These are phyloP conservation scores for Seira musarum DNA, from an alignment of 2,888 invertebrate genomes.

Conservation along the genomic window DNA sequence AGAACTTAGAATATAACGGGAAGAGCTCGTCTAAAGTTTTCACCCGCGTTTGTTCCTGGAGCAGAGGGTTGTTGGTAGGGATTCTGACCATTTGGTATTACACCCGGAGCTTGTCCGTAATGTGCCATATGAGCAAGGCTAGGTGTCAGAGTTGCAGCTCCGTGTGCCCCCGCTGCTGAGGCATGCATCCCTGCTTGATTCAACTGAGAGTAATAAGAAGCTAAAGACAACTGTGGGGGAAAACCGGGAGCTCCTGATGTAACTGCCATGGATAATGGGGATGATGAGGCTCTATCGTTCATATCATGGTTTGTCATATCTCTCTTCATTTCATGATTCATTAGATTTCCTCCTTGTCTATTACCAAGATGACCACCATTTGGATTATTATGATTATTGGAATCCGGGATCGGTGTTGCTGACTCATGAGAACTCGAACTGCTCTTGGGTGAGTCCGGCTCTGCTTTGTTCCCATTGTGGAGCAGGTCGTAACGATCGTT, in stretches of 20 bases:
- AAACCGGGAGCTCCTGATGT: slow-evolving; percentile 67
- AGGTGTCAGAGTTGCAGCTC: slow-evolving; percentile 59
- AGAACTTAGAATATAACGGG: slow-evolving; percentile 86
- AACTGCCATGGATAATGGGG: slow-evolving; percentile 63
- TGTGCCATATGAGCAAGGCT: slow-evolving; percentile 68
- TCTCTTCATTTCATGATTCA: slow-evolving; percentile 51
- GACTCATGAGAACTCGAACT: slow-evolving; percentile 70
- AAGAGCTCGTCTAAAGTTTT: slow-evolving; percentile 82
- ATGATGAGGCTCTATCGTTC: slow-evolving; percentile 58
- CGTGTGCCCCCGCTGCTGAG: slow-evolving; percentile 49
- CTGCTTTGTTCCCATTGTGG: slow-evolving; percentile 69
- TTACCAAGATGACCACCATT: slow-evolving; percentile 51
- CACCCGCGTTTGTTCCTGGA: slow-evolving; percentile 72
- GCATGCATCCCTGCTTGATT: slow-evolving; percentile 66
- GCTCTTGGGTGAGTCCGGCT: slow-evolving; percentile 69
- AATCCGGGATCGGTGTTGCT: slow-evolving; percentile 63
- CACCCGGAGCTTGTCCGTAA: slow-evolving; percentile 64
- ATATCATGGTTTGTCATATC: slow-evolving; percentile 62
- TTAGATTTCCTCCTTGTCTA: slow-evolving; percentile 23
- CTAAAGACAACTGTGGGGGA: slow-evolving; percentile 67
- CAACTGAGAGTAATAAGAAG: slow-evolving; percentile 73
- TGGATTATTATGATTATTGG: slow-evolving; percentile 46
- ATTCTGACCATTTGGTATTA: slow-evolving; percentile 66
- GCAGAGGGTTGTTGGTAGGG: slow-evolving; percentile 67
- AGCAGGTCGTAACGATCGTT: slow-evolving; percentile 69